Conservation (phyloP, 2,888 invertebrate species). For the Diarsia mendica region DNA sequence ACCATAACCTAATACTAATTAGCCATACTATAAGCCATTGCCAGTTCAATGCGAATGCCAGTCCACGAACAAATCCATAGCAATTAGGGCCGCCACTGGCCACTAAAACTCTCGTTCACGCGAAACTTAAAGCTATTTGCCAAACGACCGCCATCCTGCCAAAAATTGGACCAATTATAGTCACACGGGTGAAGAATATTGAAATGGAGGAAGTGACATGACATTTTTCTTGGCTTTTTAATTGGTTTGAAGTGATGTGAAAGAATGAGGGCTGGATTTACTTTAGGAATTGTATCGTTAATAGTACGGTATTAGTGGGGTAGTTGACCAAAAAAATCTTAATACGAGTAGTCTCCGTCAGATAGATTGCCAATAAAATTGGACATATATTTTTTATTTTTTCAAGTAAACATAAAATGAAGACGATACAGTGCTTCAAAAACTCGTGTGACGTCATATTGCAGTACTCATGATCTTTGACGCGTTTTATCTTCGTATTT, state of each 20-base stretch:
- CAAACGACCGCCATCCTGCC: slow-evolving; percentile 70
- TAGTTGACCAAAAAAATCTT: no score
- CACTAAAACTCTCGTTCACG: slow-evolving; percentile 69
- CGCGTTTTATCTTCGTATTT: no score
- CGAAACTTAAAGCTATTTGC: slow-evolving; percentile 74
- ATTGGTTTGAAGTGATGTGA: background rate
- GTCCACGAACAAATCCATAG: slow-evolving; percentile 54
- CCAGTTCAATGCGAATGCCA: slow-evolving; percentile 18
- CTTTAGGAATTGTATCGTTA: background rate
- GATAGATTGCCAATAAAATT: no score
- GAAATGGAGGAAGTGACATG: slow-evolving; percentile 40
- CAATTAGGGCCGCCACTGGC: slow-evolving; percentile 68
- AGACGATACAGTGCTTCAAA: no score
- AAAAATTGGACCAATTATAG: slow-evolving; percentile 73
- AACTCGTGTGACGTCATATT: no score
- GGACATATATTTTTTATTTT: no score
- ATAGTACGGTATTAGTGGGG: background rate
- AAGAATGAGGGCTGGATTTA: background rate
- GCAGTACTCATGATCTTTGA: no score
- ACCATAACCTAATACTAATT: slow-evolving; percentile 2
- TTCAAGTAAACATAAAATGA: no score
- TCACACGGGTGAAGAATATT: slow-evolving; percentile 50
- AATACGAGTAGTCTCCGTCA: no score
- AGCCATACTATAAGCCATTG: slow-evolving; percentile 8
- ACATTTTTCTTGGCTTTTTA: background rate